Percentiles rank a stretch among this genome's conserved stretches.
These are phyloP conservation scores for Dendroctonus ponderosae DNA, from an alignment of 1,140 invertebrate species.

Conservation along the genomic window DNA sequence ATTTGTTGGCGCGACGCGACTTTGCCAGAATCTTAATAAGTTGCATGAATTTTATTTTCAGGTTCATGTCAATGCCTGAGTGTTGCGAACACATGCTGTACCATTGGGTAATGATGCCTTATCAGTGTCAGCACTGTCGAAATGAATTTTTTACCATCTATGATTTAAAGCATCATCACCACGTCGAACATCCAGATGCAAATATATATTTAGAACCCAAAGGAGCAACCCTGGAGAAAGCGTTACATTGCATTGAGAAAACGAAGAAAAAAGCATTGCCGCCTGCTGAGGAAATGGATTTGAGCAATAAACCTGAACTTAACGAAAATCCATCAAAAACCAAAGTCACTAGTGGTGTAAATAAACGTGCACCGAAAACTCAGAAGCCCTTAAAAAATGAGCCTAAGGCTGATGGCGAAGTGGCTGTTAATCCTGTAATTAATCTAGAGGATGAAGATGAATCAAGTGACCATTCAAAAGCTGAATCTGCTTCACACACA, in stretches of 20 bases:
- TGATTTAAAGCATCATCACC: constrained; percentile 15
- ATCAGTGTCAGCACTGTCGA: constrained; percentile 19
- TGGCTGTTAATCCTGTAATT: too few species aligned
- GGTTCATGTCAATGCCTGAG: constrained; percentile 16
- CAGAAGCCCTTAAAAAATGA: too few species aligned
- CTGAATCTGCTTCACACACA: constrained; percentile 20
- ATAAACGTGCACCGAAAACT: too few species aligned
- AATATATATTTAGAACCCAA: constrained; percentile 15
- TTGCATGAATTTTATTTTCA: constrained; percentile 12
- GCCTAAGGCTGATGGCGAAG: too few species aligned
- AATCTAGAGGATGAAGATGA: too few species aligned
- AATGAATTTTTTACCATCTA: constrained; percentile 22
- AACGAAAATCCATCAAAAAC: too few species aligned
- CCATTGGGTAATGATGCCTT: constrained; percentile 29
- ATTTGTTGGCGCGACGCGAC: too few species aligned
- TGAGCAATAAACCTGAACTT: too few species aligned
- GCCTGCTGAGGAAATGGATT: too few species aligned
- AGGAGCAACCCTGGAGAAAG: constrained; percentile 15
- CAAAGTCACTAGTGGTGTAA: too few species aligned
- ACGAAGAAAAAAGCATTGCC: not conserved
- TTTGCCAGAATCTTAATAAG: not conserved
- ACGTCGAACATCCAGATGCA: constrained; percentile 14
- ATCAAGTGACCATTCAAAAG: constrained; percentile 6
- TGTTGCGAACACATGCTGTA: constrained; percentile 31
- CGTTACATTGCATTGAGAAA: constrained; percentile 13